These are phyloP conservation scores for Crotalus horridus DNA, from an alignment of 2,113 vertebrate genomes.

Conservation along the genomic window DNA sequence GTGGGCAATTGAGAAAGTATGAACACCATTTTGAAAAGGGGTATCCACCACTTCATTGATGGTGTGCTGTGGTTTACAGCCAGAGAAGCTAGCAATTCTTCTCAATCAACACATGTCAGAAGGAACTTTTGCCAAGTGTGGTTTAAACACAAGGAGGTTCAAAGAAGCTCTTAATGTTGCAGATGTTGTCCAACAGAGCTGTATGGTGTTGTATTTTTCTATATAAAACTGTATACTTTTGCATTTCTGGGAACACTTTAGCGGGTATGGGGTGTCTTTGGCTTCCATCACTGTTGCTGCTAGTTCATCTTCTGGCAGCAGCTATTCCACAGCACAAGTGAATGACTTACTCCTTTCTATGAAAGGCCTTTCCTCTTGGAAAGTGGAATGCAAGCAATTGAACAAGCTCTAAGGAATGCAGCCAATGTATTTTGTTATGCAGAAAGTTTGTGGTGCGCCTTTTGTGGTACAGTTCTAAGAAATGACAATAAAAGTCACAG, in stretches of 20 bases:
- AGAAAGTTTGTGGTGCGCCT: slow-evolving; percentile 77
- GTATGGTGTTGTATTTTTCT: background rate
- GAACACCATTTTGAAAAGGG: background rate
- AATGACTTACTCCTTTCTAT: slow-evolving; percentile 84
- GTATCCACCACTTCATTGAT: background rate
- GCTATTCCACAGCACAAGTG: slow-evolving; percentile 61
- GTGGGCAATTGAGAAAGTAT: background rate
- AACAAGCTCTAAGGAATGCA: slow-evolving; percentile 14
- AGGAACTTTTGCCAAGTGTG: background rate
- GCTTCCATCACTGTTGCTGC: slow-evolving; percentile 16
- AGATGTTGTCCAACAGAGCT: background rate
- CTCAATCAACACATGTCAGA: background rate
- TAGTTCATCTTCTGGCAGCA: slow-evolving; percentile 45
- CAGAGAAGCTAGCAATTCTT: background rate
- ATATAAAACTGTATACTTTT: background rate
- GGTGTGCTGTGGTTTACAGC: background rate
- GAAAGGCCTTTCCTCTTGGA: slow-evolving; percentile 79
- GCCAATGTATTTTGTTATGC: slow-evolving; percentile 63
- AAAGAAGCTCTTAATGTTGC: background rate
- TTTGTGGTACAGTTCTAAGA: slow-evolving; percentile 72
- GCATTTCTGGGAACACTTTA: slow-evolving; percentile 42
- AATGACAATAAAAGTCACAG: slow-evolving; percentile 82
- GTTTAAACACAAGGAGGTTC: background rate
- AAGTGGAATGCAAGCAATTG: slow-evolving; percentile 29
- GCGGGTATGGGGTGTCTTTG: slow-evolving; percentile 19